phyloP scores from a whole-genome alignment of 1,140 invertebrate species.

The Spodoptera litura region DNA sequence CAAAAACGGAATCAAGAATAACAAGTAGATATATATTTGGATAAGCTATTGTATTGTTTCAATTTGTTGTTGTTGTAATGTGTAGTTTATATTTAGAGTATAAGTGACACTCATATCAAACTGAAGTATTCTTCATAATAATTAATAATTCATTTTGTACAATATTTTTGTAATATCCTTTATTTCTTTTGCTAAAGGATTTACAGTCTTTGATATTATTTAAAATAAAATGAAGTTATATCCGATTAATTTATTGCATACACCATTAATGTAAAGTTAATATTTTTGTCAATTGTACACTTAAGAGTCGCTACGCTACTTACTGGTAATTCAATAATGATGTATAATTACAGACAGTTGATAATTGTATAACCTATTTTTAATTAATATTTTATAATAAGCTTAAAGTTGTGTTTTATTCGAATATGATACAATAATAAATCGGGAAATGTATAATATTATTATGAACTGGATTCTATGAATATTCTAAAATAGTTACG shows the following conservation, averaged over 20 bases:
- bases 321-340: neutral
- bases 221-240: too few species aligned
- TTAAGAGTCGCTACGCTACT: neutral
- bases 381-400: slow-evolving; percentile 23
- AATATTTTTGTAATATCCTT: slow-evolving; percentile 27
- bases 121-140: slow-evolving; percentile 39
- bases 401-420: slow-evolving; percentile 2
- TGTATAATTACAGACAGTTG: slow-evolving; percentile 16
- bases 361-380: slow-evolving; percentile 17
- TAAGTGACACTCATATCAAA: slow-evolving; percentile 36
- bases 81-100: slow-evolving; percentile 55
- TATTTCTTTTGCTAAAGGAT: neutral
- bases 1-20: slow-evolving; percentile 61
- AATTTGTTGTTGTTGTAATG: slow-evolving; percentile 66
- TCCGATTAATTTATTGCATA: too few species aligned
- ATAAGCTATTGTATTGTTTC: slow-evolving; percentile 52
- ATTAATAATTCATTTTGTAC: slow-evolving; percentile 24
- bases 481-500: neutral
- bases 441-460: neutral
- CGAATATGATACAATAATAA: slow-evolving; percentile 5
- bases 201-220: too few species aligned
- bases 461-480: neutral
- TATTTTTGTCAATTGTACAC: too few species aligned
- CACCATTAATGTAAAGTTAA: too few species aligned
- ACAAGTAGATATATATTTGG: slow-evolving; percentile 52